Evolutionary conservation across 2,113 vertebrate genomes (phyloP).

Genomic region (Fulica atra): DNA sequence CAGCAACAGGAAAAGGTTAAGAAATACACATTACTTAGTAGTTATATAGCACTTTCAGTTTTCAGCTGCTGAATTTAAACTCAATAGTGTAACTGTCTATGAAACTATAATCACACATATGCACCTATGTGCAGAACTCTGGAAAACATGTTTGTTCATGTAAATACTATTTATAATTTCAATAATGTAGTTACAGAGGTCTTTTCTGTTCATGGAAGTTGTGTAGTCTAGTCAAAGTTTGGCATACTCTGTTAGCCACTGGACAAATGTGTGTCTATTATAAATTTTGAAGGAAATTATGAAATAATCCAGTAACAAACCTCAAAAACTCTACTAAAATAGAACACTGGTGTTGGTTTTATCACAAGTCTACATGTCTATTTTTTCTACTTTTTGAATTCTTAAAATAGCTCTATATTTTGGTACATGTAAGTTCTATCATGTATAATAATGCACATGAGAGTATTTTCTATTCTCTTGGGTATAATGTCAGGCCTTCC

Average conservation of each 20-base stretch:
- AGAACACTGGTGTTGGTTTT: background rate
- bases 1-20: background rate
- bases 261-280: fast-evolving
- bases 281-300: background rate
- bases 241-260: background rate
- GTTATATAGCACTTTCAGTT: background rate
- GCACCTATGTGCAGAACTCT: background rate
- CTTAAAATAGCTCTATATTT: background rate
- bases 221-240: background rate
- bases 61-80: background rate
- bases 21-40: background rate
- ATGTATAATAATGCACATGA: fast-evolving
- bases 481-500: background rate
- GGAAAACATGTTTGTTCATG: background rate
- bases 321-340: background rate
- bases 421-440: background rate
- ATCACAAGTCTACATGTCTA: background rate
- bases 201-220: background rate
- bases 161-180: background rate
- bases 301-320: background rate
- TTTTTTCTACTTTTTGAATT: fast-evolving
- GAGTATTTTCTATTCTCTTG: fast-evolving
- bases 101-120: fast-evolving
- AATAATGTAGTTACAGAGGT: background rate
- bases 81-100: background rate